Percentiles rank a stretch among this genome's conserved stretches.
Evolutionary conservation across 2,888 invertebrate species (phyloP).

Genomic region (Amphipyra berbera): DNA sequence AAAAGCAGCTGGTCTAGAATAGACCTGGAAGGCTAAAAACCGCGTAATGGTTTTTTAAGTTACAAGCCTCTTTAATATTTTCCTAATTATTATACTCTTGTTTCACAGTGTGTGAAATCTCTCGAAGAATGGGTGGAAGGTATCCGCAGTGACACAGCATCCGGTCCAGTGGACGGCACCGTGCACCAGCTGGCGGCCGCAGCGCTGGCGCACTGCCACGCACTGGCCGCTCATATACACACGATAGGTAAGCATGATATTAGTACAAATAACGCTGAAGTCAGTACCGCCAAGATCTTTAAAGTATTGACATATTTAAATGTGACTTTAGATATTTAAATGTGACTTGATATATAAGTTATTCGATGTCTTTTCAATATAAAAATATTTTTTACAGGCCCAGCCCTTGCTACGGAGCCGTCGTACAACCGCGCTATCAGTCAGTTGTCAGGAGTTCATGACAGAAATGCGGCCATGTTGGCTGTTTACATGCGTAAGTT

Average conservation of each 20-base stretch:
- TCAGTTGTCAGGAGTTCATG: slow-evolving; percentile 68
- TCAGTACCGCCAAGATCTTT: no score
- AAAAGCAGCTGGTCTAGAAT: no score
- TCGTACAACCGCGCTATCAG: slow-evolving; percentile 76
- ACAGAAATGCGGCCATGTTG: slow-evolving; percentile 89
- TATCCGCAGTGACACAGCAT: slow-evolving; percentile 93
- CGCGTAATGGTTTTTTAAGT: no score
- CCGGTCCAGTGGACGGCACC: slow-evolving; percentile 98
- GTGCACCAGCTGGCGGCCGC: slow-evolving; percentile 99
- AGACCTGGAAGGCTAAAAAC: no score
- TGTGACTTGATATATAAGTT: no score
- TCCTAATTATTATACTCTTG: background rate
- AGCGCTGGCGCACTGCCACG: slow-evolving; percentile 97
- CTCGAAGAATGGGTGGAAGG: slow-evolving; percentile 98
- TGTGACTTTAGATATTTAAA: no score
- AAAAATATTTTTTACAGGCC: slow-evolving; percentile 62
- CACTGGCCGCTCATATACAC: slow-evolving; percentile 94
- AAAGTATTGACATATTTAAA: no score
- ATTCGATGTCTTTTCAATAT: no score
- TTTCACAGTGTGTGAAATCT: slow-evolving; percentile 94
- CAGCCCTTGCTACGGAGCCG: slow-evolving; percentile 77
- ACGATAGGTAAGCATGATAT: slow-evolving; percentile 89
- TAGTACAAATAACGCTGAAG: no score
- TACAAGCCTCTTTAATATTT: no score
- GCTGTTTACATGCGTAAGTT: slow-evolving; percentile 95